Evolutionary conservation across 2,797 vertebrate genomes (phyloP), one percentile per base, ranked within the genome.

Genomic region (Melanotaenia parkinsoni): DNA sequence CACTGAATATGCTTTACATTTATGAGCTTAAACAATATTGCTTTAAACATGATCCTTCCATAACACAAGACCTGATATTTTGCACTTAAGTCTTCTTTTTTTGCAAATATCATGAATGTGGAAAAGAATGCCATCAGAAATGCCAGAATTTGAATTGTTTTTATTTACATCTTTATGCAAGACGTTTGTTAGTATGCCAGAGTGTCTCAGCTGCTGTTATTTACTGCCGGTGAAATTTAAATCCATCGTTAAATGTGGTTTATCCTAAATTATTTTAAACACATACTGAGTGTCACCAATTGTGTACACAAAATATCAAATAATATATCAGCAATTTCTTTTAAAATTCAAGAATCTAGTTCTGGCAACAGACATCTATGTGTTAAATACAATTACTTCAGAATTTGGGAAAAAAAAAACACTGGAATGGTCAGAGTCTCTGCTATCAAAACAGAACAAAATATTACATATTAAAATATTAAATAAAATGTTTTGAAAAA

Each of bases 11-110:
- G 45, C 58, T 69, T 68, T 24, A 70, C 7, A 37, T 74, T 56
- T 22, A 40, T 56, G 14, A 58, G 14, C 18, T 51, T 76, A 64
- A 56, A 75, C 37, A n/a, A 45, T 13, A 35, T n/a, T 54, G 32
- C 24, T 62, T 54, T 26, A 56, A 70, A 61, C 10, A 18, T 57
- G 59, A 70, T 50, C 5, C 58, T 56, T 47, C 54, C 40, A 2
- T 67, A 63, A 71, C 59, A 80, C 78, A 68, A 86, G 76, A 73
- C 50, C 35, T 86, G 18, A 79, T 86, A 70, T 83, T 85, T 82
- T 87, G 62, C 82, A 81, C 26, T 10, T 16, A 5, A 58, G 30
- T 43, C 4, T 70, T 40, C 43, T 62, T 30, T 30, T 77, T 24
- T 20, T 71, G 32, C 58, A 82, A 70, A 45, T 67, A 72, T 63